These are phyloP conservation scores for Antedon mediterranea DNA, from an alignment of 53 echinoderm and acorn worm genomes.

Conservation along the genomic window DNA sequence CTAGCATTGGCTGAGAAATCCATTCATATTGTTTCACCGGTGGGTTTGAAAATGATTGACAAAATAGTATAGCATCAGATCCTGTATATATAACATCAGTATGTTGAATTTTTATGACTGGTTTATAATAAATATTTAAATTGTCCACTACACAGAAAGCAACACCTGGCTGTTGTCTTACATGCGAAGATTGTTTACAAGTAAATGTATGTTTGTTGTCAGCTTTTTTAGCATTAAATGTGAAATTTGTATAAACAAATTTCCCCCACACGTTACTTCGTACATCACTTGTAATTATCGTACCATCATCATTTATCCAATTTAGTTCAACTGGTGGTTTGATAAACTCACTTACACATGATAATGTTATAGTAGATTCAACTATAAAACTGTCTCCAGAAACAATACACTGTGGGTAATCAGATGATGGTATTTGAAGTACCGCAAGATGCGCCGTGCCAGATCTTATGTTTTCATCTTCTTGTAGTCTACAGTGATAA, in stretches of 20 bases:
- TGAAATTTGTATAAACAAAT: not conserved
- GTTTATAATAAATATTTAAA: not conserved
- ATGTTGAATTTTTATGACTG: not conserved
- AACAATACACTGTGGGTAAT: not conserved
- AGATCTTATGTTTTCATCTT: not conserved
- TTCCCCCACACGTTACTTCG: not conserved
- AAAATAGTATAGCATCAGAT: not conserved
- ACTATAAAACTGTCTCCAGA: not conserved
- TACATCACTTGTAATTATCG: not conserved
- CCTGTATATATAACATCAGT: not conserved
- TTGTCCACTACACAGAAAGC: not conserved
- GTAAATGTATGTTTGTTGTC: not conserved
- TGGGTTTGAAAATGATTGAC: not conserved
- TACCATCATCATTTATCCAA: not conserved
- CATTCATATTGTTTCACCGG: not conserved
- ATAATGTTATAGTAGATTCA: not conserved
- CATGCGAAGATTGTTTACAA: not conserved
- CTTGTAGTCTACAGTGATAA: not conserved
- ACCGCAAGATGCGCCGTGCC: not conserved
- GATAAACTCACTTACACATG: not conserved
- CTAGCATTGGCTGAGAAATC: not conserved
- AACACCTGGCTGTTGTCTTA: not conserved
- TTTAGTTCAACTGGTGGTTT: not conserved
- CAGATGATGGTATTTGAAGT: not conserved
- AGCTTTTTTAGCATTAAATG: not conserved